Percentiles rank a stretch among this genome's conserved stretches.
phyloP scores from a whole-genome alignment of 2,888 invertebrate genomes.

The Meghimatium bilineatum region DNA sequence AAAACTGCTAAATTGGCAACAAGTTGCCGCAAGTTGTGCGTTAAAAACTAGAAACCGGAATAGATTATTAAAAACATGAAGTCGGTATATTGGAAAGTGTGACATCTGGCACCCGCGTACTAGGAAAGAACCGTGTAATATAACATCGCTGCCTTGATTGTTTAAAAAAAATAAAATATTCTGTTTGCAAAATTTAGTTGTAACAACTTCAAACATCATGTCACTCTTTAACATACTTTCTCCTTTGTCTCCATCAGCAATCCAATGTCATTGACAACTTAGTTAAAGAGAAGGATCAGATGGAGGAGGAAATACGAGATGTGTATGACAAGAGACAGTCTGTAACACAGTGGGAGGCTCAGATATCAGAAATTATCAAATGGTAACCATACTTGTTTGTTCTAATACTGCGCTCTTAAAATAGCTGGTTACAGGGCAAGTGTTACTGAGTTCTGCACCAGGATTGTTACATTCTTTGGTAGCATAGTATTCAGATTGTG shows the following conservation, averaged over 20 bases:
- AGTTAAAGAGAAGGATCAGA: constrained; percentile 80
- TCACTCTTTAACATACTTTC: not conserved
- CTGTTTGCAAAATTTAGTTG: not conserved
- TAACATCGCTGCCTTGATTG: not conserved
- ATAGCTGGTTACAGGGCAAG: too few relatives aligned
- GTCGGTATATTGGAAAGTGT: too few relatives aligned
- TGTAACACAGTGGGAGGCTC: constrained; percentile 95
- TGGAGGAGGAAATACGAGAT: constrained; percentile 71
- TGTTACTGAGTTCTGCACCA: too few relatives aligned
- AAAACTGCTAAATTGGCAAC: too few relatives aligned
- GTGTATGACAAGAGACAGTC: constrained; percentile 85
- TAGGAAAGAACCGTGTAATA: too few relatives aligned
- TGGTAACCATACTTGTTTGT: constrained; percentile 79
- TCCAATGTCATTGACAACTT: constrained; percentile 88
- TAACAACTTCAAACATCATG: not conserved
- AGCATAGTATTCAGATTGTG: too few relatives aligned
- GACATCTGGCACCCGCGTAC: too few relatives aligned
- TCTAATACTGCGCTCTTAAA: too few relatives aligned
- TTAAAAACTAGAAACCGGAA: too few relatives aligned
- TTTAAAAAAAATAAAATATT: not conserved
- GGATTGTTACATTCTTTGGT: too few relatives aligned
- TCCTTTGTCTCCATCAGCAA: constrained; percentile 79
- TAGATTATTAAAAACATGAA: too few relatives aligned
- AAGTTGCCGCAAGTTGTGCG: too few relatives aligned
- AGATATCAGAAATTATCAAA: constrained; percentile 96